Conservation (phyloP, 2,113 vertebrate species). For the Castor canadensis region DNA sequence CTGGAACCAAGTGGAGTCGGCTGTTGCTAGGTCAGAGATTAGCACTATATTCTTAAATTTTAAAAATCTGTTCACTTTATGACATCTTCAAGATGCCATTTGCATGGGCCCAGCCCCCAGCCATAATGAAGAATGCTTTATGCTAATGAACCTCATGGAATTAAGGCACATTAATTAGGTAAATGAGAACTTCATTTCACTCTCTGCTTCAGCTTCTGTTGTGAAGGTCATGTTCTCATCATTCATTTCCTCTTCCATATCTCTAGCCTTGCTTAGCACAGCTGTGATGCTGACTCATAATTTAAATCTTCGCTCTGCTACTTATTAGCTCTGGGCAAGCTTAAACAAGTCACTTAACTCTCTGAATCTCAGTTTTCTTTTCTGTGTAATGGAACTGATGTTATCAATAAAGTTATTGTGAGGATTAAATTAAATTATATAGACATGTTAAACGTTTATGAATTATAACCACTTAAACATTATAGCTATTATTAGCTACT, state of each 20-base stretch:
- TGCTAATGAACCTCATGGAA: neutral
- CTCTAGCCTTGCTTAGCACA: neutral
- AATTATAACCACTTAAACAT: conserved; percentile 18
- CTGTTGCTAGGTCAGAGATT: neutral
- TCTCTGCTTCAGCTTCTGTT: neutral
- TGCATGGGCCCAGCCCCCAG: neutral
- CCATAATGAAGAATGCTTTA: neutral
- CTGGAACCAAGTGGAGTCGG: neutral
- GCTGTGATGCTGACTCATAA: neutral
- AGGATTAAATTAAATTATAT: neutral
- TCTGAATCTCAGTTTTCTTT: neutral
- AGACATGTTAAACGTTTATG: neutral
- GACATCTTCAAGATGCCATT: neutral
- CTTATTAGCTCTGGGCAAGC: neutral
- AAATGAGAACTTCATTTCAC: neutral
- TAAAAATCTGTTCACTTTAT: neutral
- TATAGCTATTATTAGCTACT: neutral
- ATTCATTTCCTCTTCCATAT: neutral
- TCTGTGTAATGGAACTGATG: neutral
- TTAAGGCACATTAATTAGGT: neutral
- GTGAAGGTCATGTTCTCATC: neutral
- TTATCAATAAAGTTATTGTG: neutral
- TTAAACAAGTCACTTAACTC: neutral
- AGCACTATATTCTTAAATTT: neutral
- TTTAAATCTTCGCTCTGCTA: neutral